Conservation (phyloP, 2,113 vertebrate genomes). For the Fukomys damarensis region DNA sequence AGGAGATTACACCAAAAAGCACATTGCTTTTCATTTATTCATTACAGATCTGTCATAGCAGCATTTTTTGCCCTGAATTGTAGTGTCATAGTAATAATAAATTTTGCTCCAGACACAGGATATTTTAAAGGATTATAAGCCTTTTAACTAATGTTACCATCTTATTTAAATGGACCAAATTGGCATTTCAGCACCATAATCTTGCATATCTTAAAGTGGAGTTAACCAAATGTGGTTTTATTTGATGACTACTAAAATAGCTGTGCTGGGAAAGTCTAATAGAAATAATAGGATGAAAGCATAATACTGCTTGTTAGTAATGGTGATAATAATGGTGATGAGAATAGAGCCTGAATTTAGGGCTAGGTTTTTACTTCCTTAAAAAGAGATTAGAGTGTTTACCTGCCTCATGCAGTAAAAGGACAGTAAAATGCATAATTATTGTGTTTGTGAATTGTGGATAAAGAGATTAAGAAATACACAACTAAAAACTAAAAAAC, state of each 20-base stretch:
- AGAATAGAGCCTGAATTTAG: background rate
- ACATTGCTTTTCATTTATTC: conserved; percentile 78
- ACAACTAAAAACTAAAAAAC: background rate
- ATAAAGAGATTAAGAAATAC: background rate
- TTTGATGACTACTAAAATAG: background rate
- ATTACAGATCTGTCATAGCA: conserved; percentile 64
- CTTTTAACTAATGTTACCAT: conserved; percentile 61
- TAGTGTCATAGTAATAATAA: conserved; percentile 34
- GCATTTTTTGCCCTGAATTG: conserved; percentile 57
- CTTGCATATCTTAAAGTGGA: conserved; percentile 46
- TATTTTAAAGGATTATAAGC: conserved; percentile 75
- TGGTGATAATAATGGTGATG: background rate
- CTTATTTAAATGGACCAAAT: conserved; percentile 61
- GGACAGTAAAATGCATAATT: background rate
- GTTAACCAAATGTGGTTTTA: conserved; percentile 10
- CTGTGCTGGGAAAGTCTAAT: background rate
- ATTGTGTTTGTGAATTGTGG: background rate
- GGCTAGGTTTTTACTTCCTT: background rate
- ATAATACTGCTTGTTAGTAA: background rate
- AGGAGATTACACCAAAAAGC: conserved; percentile 73
- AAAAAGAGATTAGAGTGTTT: background rate
- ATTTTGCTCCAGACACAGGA: conserved; percentile 61
- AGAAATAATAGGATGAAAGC: background rate
- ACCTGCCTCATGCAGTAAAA: background rate
- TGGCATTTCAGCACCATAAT: conserved; percentile 57